A percentile compares a stretch with the other conserved stretches of the same genome.
phyloP scores from a whole-genome alignment of 2,113 vertebrate genomes.

The Heterochromis multidens region DNA sequence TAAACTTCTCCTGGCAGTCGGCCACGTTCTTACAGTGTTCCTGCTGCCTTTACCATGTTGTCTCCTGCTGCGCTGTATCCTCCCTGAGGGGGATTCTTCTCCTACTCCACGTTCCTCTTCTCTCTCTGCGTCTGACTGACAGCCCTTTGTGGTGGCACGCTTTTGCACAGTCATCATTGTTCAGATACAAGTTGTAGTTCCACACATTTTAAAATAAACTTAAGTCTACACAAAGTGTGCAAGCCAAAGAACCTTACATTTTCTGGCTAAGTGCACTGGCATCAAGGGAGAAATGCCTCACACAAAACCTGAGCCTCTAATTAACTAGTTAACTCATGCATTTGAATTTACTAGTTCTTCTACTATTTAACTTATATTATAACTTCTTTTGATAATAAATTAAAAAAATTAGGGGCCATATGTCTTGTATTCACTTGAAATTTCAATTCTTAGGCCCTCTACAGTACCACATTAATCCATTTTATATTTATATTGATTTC shows the following conservation, averaged over 20 bases:
- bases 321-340: not conserved
- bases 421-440: not conserved
- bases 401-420: not conserved
- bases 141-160: slow-evolving; percentile 9
- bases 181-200: slow-evolving; percentile 22
- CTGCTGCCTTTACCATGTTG: slow-evolving; percentile 55
- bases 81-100: slow-evolving; percentile 45
- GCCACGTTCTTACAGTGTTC: slow-evolving; percentile 46
- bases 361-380: not conserved
- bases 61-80: slow-evolving; percentile 55
- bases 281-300: not conserved
- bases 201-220: not conserved
- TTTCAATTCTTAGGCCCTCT: not conserved
- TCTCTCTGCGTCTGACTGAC: slow-evolving; percentile 38
- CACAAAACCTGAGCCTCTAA: not conserved
- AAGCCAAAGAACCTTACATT: not conserved
- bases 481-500: not conserved
- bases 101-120: not conserved
- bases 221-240: not conserved
- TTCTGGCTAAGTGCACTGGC: not conserved
- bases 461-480: not conserved
- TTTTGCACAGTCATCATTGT: slow-evolving; percentile 43
- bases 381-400: no score
- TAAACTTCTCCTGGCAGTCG: slow-evolving; percentile 51
- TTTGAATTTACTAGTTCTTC: not conserved